Base-by-base conservation (phyloP, 1,140 invertebrate species). In the Drepana arcuata region DNA sequence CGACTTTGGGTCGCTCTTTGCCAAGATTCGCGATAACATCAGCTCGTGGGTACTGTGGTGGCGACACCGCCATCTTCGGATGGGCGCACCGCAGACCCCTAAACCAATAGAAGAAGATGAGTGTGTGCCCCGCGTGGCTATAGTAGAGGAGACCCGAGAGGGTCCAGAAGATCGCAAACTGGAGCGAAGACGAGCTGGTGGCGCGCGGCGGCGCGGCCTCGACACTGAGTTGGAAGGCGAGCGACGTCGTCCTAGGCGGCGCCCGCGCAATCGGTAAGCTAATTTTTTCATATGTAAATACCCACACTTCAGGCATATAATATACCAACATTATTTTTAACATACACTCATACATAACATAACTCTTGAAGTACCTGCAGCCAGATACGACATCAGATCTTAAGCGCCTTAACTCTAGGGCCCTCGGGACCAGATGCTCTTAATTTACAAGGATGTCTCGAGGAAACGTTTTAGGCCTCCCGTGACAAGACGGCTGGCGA, bases 41-140 rank as follows among this genome's bases (percentile, higher is more conserved):
- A 74, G 69, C 40, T 73, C 68, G 64, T 80, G 75, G 75, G 75
- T 80, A 44, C 60, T 80, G 75, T 77, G 75, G 75, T 77, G 72
- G 72, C 72, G 75, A 67, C 69, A 72, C 56, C 62, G 69, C 54
- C 71, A 73, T 75, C 69, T 79, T 72, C 66, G 74, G 74, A 77
- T 77, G 70, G 75, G 72, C 72, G 75, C 75, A 60, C 75, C 75
- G 72, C 75, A 77, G 68, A 80, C 66, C 66, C 75, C 66, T 36
- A 77, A 69, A 60, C 55, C 49, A 35, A 65, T 80, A 31, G 68
- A 79, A 36, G 69, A 78, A 27, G 66, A 80, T 69, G 75, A 74
- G 14, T 59, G 55, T 55, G 54, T 62, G 44, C 70, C 72, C 9
- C 55, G 55, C 18, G 59, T 77, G 65, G 66, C 62, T 45, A 46